Percentiles rank a stretch among this genome's conserved stretches.
Evolutionary conservation across 1,140 invertebrate species (phyloP).

Genomic region (Stegodyphus mimosarum): DNA sequence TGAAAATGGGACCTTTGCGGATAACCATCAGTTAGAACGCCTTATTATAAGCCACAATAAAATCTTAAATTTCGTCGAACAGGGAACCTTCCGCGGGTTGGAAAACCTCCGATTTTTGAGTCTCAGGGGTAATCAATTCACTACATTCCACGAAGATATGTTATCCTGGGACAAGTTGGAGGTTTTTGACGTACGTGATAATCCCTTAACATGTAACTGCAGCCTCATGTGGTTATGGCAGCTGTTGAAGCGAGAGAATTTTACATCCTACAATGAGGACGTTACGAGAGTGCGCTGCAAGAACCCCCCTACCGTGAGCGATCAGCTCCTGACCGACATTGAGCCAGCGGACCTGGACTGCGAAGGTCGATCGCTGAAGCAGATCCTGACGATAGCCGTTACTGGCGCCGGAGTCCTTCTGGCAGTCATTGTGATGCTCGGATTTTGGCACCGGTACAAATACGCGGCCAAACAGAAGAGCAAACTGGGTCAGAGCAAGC

Average conservation of each 20-base stretch:
- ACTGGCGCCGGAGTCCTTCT: conserved; percentile 30
- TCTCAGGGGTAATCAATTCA: conserved; percentile 63
- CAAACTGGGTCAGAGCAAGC: conserved; percentile 59
- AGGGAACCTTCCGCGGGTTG: conserved; percentile 78
- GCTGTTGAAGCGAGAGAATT: conserved; percentile 44
- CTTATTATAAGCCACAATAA: conserved; percentile 73
- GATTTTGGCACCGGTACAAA: conserved; percentile 51
- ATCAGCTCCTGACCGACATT: conserved; percentile 36
- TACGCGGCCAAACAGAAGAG: conserved; percentile 52
- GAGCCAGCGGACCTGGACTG: conserved; percentile 50
- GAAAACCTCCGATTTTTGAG: conserved; percentile 77
- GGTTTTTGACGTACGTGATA: conserved; percentile 75
- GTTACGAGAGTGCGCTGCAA: conserved; percentile 39
- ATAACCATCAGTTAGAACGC: conserved; percentile 74
- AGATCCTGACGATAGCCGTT: conserved; percentile 43
- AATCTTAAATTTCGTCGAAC: conserved; percentile 69
- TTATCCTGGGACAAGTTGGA: conserved; percentile 62
- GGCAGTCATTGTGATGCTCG: conserved; percentile 31
- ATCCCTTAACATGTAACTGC: conserved; percentile 88
- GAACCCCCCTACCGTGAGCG: conserved; percentile 21
- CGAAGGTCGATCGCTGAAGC: conserved; percentile 17
- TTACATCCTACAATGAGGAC: conserved; percentile 35
- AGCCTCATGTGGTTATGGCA: conserved; percentile 87
- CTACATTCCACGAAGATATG: conserved; percentile 50
- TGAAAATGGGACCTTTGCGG: conserved; percentile 66